These are phyloP conservation scores for Teinopalpus imperialis DNA, from an alignment of 2,888 invertebrate species.

Conservation along the genomic window DNA sequence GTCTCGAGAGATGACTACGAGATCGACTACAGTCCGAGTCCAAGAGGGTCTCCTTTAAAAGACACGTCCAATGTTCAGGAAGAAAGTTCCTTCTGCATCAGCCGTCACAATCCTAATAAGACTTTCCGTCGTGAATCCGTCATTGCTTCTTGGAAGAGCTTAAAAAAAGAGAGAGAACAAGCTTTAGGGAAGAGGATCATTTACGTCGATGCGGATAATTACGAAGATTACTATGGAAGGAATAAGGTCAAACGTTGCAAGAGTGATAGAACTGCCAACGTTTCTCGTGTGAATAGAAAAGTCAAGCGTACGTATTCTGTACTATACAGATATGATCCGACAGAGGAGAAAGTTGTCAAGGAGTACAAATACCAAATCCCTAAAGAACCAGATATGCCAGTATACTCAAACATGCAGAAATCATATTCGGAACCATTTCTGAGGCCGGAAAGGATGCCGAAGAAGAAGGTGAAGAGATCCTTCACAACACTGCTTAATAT, in stretches of 20 bases:
- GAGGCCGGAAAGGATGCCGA: slow-evolving; percentile 55
- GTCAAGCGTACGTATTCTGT: slow-evolving; percentile 75
- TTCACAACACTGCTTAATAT: slow-evolving; percentile 72
- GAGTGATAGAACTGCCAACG: slow-evolving; percentile 63
- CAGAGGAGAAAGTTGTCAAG: slow-evolving; percentile 71
- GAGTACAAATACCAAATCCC: slow-evolving; percentile 73
- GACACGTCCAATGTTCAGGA: slow-evolving; percentile 74
- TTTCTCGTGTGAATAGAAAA: slow-evolving; percentile 58
- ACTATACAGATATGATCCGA: slow-evolving; percentile 69
- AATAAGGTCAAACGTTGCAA: slow-evolving; percentile 74
- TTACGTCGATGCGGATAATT: slow-evolving; percentile 68
- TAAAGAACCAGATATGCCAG: slow-evolving; percentile 43
- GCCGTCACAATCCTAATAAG: slow-evolving; percentile 76
- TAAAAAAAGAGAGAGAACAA: slow-evolving; percentile 75
- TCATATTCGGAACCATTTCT: slow-evolving; percentile 70
- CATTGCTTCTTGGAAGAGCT: slow-evolving; percentile 75
- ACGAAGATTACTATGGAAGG: slow-evolving; percentile 71
- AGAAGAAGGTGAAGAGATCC: slow-evolving; percentile 75
- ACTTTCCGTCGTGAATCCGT: slow-evolving; percentile 76
- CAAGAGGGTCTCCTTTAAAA: slow-evolving; percentile 70
- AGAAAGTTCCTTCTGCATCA: slow-evolving; percentile 65
- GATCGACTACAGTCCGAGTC: slow-evolving; percentile 66
- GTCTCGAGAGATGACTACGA: slow-evolving; percentile 76
- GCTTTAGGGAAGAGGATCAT: slow-evolving; percentile 71
- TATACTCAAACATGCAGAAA: slow-evolving; percentile 50